A percentile compares a stretch with the other conserved stretches of the same genome.
phyloP scores from a whole-genome alignment of 2,113 vertebrate species.

The Ovis aries region DNA sequence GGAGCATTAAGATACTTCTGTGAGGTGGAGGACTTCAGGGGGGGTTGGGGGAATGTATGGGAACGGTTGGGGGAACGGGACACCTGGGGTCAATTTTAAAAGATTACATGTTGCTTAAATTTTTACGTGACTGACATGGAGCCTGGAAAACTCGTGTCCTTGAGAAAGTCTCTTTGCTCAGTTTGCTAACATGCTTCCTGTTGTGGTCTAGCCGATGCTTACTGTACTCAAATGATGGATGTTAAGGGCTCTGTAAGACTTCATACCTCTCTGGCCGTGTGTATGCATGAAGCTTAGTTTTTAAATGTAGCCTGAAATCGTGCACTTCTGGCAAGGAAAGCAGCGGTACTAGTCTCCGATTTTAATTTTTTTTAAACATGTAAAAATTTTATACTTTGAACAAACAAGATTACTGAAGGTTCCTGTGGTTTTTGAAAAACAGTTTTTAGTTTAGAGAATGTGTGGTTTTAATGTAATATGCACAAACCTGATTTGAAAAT shows the following conservation, averaged over 20 bases:
- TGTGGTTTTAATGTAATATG: constrained; percentile 19
- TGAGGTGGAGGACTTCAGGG: constrained; percentile 67
- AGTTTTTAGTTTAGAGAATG: constrained; percentile 29
- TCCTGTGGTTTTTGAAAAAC: constrained; percentile 42
- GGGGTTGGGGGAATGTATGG: background rate
- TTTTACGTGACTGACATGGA: constrained; percentile 73
- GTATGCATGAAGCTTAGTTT: constrained; percentile 59
- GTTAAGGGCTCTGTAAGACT: constrained; percentile 63
- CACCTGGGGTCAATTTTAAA: constrained; percentile 66
- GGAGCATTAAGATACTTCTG: constrained; percentile 80
- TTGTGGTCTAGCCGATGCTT: constrained; percentile 68
- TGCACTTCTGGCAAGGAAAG: constrained; percentile 38
- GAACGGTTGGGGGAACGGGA: constrained; percentile 37
- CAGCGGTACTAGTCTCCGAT: constrained; percentile 18
- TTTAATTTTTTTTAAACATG: constrained; percentile 35
- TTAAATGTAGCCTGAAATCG: constrained; percentile 13
- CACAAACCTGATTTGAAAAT: constrained; percentile 34
- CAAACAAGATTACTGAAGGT: constrained; percentile 54
- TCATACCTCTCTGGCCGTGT: constrained; percentile 50
- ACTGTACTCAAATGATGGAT: constrained; percentile 63
- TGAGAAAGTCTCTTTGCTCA: constrained; percentile 61
- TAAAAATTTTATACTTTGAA: constrained; percentile 64
- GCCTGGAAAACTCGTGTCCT: constrained; percentile 62
- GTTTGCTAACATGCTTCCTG: constrained; percentile 60
- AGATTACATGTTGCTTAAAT: constrained; percentile 69